Evolutionary conservation across 1,140 invertebrate species (phyloP), one percentile per base, ranked within the genome.

Genomic region (Listronotus bonariensis): DNA sequence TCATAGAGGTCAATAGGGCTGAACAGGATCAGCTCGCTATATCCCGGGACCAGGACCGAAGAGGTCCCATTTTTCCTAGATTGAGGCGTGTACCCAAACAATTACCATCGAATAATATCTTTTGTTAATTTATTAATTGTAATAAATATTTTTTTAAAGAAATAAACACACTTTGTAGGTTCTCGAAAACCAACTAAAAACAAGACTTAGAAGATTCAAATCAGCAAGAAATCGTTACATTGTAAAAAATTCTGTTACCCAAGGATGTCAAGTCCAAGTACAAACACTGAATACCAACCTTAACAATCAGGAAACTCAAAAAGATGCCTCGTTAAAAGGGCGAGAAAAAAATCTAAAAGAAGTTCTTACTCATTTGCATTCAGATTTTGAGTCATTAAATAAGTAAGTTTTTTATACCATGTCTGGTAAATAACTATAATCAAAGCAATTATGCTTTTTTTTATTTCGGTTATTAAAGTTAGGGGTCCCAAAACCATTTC

Each of bases 291-390:
- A 15, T 26, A 1, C 12, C n/a, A 26, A 3, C 31, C 43, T 36
- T 10, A 41, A 17, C 15, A 56, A 46, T n/a, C 17, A 58, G 5
- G 51, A 59, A 14, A 32, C 11, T 32, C 59, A 42, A 60, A 43
- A 42, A 10, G 52, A 48, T n/a, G 46, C 54, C 36, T 41, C 68
- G n/a, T 43, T 74, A 9, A 52, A 76, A 18, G 72, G 67, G 9
- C 73, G 69, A 68, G 73, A 76, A 60, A 74, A 74, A 45, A 74
- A 69, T 51, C 40, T 77, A 9, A 77, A 77, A 56, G 75, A 80
- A 36, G 77, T 83, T 15, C 72, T 84, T 12, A 71, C 72, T 10
- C 81, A 81, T 65, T 69, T 83, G 42, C 79, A 83, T 55, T 70
- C 80, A 65, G 77, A 83, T 58, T 83, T 82, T 69, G 73, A 78